These are phyloP conservation scores for Rhombomys opimus DNA, from an alignment of 2,113 vertebrate genomes.

Conservation along the genomic window DNA sequence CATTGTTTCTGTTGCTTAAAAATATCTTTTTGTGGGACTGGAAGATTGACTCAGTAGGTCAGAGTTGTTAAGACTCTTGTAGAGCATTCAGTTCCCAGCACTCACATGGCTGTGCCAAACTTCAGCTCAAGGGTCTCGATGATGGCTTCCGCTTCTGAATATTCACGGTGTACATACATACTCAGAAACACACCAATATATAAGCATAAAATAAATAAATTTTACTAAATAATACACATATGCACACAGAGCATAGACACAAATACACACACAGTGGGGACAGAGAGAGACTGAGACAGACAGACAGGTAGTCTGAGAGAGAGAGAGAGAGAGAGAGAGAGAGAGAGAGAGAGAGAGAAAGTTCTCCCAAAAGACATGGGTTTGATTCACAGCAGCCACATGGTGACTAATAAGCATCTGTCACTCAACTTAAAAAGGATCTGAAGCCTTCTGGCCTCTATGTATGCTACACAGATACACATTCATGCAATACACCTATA, in stretches of 20 bases:
- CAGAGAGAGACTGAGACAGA: too few species aligned
- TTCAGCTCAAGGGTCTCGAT: not conserved
- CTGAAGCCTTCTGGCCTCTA: not conserved
- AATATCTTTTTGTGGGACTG: not conserved
- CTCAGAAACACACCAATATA: not conserved
- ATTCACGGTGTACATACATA: not conserved
- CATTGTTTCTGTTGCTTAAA: conserved; percentile 6
- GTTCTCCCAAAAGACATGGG: not conserved
- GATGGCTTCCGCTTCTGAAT: not conserved
- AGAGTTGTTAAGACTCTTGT: not conserved
- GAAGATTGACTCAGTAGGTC: not conserved
- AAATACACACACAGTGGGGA: too few species aligned
- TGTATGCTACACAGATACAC: not conserved
- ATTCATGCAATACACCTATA: not conserved
- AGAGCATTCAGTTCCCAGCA: not conserved
- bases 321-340: too few species aligned
- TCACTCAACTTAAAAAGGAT: not conserved
- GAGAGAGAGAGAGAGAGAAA: too few species aligned
- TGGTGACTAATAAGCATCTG: not conserved
- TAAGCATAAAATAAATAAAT: not conserved
- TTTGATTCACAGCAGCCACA: not conserved
- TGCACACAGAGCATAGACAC: not conserved
- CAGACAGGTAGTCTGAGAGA: too few species aligned
- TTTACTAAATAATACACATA: not conserved
- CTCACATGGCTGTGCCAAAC: too few species aligned